Base-by-base conservation (phyloP, 2,113 vertebrate genomes). In the Cyanistes caeruleus region DNA sequence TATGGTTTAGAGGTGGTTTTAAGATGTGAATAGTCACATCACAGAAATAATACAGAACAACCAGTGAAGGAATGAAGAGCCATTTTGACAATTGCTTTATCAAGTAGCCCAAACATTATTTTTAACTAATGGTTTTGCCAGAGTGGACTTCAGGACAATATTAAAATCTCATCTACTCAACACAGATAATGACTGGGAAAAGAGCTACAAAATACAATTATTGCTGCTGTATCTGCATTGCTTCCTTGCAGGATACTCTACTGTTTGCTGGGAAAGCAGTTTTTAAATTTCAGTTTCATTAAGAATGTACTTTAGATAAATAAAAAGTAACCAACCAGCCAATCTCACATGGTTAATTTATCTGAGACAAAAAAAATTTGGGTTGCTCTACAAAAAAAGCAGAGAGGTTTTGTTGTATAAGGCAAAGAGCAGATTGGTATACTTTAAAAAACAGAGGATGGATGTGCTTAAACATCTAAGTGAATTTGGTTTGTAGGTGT, bases 21-120 rank as follows among this genome's bases (percentile, higher is more conserved):
- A 80, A 86, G 96, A 94, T 95, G 68, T 91, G 93, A 96, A 74
- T 60, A 69, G 60, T 81, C 88, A 96, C 82, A 96, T 94, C 95
- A 92, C 73, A 96, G 83, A 96, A 95, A 87, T 48, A 82, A 75
- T 60, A 97, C 77, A 97, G 53, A 92, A 87, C 70, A 87, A 91
- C 25, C 60, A 82, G 51, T 64, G 84, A 93, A 75, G 87, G 85
- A 94, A 82, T 0, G 4, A 92, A 84, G 70, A 96, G 33, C 70
- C 73, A 58, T 74, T 96, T 60, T 63, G 89, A 95, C 44, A 95
- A 84, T 4, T 33, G 51, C 63, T 92, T 95, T 63, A 95, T 68
- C 85, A 87, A 65, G 15, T 46, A 64, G 33, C 74, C 88, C 84
- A 69, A 91, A 95, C n/a, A 88, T 67, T 64, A 59, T 30, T 76